Conservation (phyloP, 2,888 invertebrate species). For the Erannis defoliaria region DNA sequence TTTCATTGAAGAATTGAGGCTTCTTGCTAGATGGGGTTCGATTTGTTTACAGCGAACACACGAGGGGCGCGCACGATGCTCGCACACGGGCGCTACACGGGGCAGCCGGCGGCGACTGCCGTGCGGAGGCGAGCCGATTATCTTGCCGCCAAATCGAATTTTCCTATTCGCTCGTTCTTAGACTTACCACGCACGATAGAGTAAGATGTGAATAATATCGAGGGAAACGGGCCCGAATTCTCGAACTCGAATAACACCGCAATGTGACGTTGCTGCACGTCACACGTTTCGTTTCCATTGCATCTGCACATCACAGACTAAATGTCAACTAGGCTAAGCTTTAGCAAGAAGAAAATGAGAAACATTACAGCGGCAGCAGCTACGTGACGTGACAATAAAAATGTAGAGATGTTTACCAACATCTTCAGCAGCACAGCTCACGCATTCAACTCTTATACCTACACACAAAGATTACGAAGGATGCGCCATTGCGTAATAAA, state of each 20-base stretch:
- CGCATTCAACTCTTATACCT: no score
- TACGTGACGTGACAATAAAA: neutral
- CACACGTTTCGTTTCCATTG: conserved; percentile 10
- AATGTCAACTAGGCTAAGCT: neutral
- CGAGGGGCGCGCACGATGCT: conserved; percentile 44
- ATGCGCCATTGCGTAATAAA: no score
- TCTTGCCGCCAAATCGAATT: conserved; percentile 64
- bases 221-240: conserved; percentile 22
- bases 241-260: conserved; percentile 21
- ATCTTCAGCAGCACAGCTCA: no score
- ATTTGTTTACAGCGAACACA: conserved; percentile 72
- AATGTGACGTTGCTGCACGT: conserved; percentile 15
- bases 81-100: conserved; percentile 51
- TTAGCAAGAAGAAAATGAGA: neutral
- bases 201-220: conserved; percentile 48
- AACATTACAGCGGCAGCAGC: neutral
- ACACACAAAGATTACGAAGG: no score
- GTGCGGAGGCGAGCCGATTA: conserved; percentile 24
- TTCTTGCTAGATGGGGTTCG: conserved; percentile 63
- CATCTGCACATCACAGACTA: neutral
- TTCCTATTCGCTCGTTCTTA: conserved; percentile 61
- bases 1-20: conserved; percentile 66
- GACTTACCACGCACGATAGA: conserved; percentile 45
- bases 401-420: no score
- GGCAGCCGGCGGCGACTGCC: conserved; percentile 66